These are phyloP conservation scores for Pinna nobilis DNA, from an alignment of 1,140 invertebrate species.

Conservation along the genomic window DNA sequence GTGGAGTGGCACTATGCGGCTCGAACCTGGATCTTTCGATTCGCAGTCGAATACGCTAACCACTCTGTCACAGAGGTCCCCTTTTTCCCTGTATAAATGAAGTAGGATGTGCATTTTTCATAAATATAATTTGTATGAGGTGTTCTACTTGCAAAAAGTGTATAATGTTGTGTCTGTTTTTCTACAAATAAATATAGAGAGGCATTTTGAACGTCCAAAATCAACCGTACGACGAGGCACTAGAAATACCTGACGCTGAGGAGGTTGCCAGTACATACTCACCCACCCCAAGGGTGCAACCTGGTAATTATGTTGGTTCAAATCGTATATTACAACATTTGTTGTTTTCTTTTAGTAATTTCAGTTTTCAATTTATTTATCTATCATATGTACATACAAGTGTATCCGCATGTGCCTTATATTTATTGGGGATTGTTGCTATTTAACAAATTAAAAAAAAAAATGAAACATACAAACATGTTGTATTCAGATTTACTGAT, in stretches of 20 bases:
- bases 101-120: constrained; percentile 3
- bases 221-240: constrained; percentile 73
- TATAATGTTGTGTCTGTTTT: neutral
- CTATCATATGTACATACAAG: too few species aligned
- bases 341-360: neutral
- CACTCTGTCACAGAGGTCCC: neutral
- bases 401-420: too few species aligned
- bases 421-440: too few species aligned
- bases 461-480: too few species aligned
- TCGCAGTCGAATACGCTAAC: too few species aligned
- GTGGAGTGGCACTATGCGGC: too few species aligned
- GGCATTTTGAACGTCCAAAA: constrained; percentile 61
- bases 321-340: constrained; percentile 18
- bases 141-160: neutral
- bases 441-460: too few species aligned
- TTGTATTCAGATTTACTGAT: too few species aligned
- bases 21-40: too few species aligned
- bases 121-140: constrained; percentile 3
- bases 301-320: constrained; percentile 52
- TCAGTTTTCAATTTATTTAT: neutral
- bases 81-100: neutral
- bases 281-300: constrained; percentile 62
- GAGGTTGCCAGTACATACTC: constrained; percentile 72
- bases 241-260: constrained; percentile 71
- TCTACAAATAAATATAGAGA: neutral